Conservation (phyloP, 2,888 invertebrate genomes). For the Adela reaumurella region DNA sequence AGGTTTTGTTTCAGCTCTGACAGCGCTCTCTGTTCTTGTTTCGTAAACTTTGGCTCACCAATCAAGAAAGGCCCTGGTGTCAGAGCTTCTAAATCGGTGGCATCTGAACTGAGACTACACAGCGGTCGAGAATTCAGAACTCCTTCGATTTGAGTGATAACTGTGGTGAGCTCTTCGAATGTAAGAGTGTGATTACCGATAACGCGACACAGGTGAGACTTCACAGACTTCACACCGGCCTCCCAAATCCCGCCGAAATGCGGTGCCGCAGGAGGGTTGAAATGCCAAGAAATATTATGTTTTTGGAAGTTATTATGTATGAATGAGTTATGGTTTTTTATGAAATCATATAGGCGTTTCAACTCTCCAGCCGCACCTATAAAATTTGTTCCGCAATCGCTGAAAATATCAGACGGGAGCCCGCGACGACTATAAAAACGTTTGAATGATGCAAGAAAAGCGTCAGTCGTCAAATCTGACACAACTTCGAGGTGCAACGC, state of each 20-base stretch:
- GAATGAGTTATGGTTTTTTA: background rate
- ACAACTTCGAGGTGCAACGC: constrained; percentile 18
- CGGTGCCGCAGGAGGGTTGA: background rate
- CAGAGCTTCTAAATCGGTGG: background rate
- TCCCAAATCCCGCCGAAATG: background rate
- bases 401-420: background rate
- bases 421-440: constrained; percentile 14
- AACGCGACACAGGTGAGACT: background rate
- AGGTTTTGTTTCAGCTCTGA: too few species aligned
- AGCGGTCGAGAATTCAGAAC: background rate
- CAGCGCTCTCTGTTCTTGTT: too few species aligned
- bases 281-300: background rate
- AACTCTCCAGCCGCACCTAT: constrained; percentile 5
- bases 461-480: constrained; percentile 13
- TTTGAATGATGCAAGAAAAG: constrained; percentile 13
- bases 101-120: background rate
- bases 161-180: background rate
- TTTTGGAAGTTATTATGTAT: background rate
- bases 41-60: background rate
- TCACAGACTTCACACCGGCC: background rate
- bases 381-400: constrained; percentile 10
- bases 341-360: background rate
- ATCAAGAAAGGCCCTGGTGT: background rate
- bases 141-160: background rate
- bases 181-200: background rate